phyloP scores from a whole-genome alignment of 2,113 vertebrate genomes.

The Erythrocercus mccallii region DNA sequence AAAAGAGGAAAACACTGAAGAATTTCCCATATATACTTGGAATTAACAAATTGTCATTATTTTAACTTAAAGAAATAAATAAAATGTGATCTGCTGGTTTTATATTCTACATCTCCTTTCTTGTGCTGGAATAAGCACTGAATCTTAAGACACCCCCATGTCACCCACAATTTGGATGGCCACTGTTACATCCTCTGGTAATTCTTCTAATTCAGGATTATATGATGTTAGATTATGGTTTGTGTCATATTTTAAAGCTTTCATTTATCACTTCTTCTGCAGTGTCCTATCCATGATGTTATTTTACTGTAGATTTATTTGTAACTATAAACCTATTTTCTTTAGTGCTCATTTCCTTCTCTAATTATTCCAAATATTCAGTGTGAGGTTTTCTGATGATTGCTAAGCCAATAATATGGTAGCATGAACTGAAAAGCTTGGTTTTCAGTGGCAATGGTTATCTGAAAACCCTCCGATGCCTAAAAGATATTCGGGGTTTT shows the following conservation, averaged over 20 bases:
- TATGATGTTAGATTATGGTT: neutral
- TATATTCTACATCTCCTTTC: neutral
- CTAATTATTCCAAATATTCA: neutral
- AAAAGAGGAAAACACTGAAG: neutral
- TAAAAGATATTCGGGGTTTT: neutral
- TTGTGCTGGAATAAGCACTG: neutral
- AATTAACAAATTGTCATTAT: neutral
- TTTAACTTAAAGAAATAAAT: neutral
- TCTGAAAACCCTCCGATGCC: neutral
- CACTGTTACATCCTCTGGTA: neutral
- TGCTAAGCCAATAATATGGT: neutral
- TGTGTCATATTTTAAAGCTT: neutral
- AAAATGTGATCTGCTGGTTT: neutral
- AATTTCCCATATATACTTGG: neutral
- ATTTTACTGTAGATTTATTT: neutral
- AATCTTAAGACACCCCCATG: neutral
- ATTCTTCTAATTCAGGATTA: neutral
- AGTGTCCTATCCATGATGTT: rapidly evolving
- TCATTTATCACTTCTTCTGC: neutral
- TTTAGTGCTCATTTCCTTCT: neutral
- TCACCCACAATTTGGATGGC: neutral
- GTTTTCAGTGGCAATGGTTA: neutral
- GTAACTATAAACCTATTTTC: neutral
- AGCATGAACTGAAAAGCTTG: neutral
- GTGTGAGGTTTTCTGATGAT: neutral